Percentiles rank a stretch among this genome's conserved stretches.
These are phyloP conservation scores for Gibbula magus DNA, from an alignment of 2,888 invertebrate genomes.

Conservation along the genomic window DNA sequence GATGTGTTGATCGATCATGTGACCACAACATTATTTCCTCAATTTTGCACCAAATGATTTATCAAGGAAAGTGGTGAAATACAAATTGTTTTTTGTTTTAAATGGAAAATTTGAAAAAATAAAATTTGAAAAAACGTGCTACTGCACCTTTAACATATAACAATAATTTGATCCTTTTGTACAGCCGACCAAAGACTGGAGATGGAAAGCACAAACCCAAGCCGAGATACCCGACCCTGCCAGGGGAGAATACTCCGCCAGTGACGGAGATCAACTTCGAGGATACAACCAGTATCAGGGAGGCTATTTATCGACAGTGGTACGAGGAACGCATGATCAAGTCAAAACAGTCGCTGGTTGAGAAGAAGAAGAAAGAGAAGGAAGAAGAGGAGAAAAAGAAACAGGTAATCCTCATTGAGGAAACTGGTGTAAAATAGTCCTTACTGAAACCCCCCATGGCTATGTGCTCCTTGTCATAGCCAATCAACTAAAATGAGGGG, in stretches of 20 bases:
- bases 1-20: too few species aligned
- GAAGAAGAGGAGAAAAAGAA: slow-evolving; percentile 63
- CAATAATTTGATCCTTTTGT: too few species aligned
- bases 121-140: too few species aligned
- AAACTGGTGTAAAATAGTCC: neutral
- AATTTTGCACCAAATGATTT: too few species aligned
- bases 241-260: slow-evolving; percentile 45
- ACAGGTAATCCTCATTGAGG: slow-evolving; percentile 48
- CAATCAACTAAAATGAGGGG: too few species aligned
- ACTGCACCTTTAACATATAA: too few species aligned
- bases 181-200: neutral
- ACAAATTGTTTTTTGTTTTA: too few species aligned
- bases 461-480: too few species aligned
- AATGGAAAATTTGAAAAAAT: too few species aligned
- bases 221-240: slow-evolving; percentile 61
- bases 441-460: too few species aligned
- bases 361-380: slow-evolving; percentile 59
- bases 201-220: slow-evolving; percentile 53
- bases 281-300: slow-evolving; percentile 59
- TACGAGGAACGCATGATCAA: slow-evolving; percentile 52
- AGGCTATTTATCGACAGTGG: slow-evolving; percentile 67
- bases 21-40: too few species aligned
- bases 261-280: slow-evolving; percentile 51
- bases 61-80: too few species aligned
- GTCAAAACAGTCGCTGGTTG: slow-evolving; percentile 49